phyloP scores from a whole-genome alignment of 2,888 invertebrate genomes.

The Dexiosoma caninum region DNA sequence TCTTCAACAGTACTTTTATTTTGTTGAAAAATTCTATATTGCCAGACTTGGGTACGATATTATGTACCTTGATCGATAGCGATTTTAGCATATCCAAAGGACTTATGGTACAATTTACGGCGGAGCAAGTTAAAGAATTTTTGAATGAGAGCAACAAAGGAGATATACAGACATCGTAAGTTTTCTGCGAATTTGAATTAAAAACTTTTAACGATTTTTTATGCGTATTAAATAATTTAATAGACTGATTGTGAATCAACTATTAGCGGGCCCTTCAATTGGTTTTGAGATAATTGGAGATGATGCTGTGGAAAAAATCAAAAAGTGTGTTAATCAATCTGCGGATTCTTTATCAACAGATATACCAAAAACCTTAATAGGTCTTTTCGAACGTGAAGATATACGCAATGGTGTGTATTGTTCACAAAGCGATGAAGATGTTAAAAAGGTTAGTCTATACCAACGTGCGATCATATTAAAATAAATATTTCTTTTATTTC shows the following conservation, averaged over 20 bases:
- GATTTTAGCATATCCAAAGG: constrained; percentile 83
- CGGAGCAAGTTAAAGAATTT: constrained; percentile 83
- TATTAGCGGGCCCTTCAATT: constrained; percentile 71
- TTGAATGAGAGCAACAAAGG: constrained; percentile 80
- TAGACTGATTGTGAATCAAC: constrained; percentile 72
- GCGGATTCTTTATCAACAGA: constrained; percentile 64
- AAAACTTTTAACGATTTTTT: not conserved
- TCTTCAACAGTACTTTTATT: constrained; percentile 82
- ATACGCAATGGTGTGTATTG: constrained; percentile 85
- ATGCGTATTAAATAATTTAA: not conserved
- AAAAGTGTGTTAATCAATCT: constrained; percentile 66
- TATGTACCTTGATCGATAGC: constrained; percentile 82
- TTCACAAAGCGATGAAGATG: constrained; percentile 79
- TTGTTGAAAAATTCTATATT: constrained; percentile 87
- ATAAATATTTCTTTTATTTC: not conserved
- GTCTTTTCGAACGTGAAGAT: constrained; percentile 83
- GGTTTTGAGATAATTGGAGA: constrained; percentile 75
- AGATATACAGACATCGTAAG: constrained; percentile 82
- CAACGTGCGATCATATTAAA: not conserved
- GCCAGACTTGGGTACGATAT: constrained; percentile 85
- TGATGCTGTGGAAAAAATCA: constrained; percentile 74
- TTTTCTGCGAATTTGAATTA: constrained; percentile 57
- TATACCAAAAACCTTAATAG: constrained; percentile 79
- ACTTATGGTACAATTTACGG: constrained; percentile 84
- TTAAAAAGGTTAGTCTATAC: constrained; percentile 28